A percentile compares a stretch with the other conserved stretches of the same genome.
These are phyloP conservation scores for Scrobipalpa costella DNA, from an alignment of 2,888 invertebrate genomes.

Conservation along the genomic window DNA sequence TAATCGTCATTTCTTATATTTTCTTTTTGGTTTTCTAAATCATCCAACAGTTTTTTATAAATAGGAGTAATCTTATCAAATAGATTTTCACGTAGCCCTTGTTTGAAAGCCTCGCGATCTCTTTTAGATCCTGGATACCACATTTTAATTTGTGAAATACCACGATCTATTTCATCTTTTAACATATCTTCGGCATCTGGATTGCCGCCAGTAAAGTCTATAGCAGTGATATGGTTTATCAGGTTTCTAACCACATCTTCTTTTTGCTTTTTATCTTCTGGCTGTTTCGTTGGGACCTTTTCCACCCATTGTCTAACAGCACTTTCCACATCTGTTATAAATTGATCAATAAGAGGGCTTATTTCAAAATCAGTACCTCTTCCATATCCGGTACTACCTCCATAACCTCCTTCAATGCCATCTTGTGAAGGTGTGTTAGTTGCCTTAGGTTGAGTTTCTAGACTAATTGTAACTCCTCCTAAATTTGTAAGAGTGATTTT, in stretches of 20 bases:
- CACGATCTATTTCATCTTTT: slow-evolving; percentile 43
- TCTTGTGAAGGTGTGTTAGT: slow-evolving; percentile 26
- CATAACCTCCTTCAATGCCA: neutral
- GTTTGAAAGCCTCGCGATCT: slow-evolving; percentile 40
- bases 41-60: slow-evolving; percentile 26
- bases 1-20: neutral
- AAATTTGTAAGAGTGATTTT: slow-evolving; percentile 14
- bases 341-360: neutral
- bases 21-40: neutral
- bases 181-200: slow-evolving; percentile 41
- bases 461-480: slow-evolving; percentile 16
- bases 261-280: slow-evolving; percentile 39
- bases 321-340: neutral
- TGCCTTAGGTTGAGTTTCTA: slow-evolving; percentile 13
- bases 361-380: neutral
- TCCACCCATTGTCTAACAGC: slow-evolving; percentile 46
- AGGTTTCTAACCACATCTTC: slow-evolving; percentile 45
- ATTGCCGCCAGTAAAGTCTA: slow-evolving; percentile 32
- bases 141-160: slow-evolving; percentile 46
- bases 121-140: slow-evolving; percentile 43
- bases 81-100: slow-evolving; percentile 43
- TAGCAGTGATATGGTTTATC: slow-evolving; percentile 43
- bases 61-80: slow-evolving; percentile 24
- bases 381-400: too few species aligned
- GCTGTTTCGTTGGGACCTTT: slow-evolving; percentile 43